phyloP scores from a whole-genome alignment of 30 jellyfish, hydroid and myxozoan species.

The Sanderia malayensis region DNA sequence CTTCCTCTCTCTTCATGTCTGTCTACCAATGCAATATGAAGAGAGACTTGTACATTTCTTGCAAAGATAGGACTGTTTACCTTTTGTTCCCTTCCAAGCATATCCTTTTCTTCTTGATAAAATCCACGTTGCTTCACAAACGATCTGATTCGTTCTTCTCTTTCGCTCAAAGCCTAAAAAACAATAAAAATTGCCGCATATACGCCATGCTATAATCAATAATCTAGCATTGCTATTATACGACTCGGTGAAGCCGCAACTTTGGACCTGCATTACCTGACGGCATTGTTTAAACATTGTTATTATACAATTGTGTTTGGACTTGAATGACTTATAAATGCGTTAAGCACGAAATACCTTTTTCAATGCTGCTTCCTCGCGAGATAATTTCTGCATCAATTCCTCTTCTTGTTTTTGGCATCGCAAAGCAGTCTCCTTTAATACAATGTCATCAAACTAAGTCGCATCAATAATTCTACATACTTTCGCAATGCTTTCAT shows the following conservation, averaged over 20 bases:
- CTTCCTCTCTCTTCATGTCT: neutral
- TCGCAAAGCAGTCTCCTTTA: constrained; percentile 63
- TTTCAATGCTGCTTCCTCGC: constrained; percentile 71
- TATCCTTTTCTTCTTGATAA: constrained; percentile 64
- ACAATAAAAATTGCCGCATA: too few relatives aligned
- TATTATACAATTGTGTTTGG: too few relatives aligned
- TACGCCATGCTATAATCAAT: too few relatives aligned
- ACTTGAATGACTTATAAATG: too few relatives aligned
- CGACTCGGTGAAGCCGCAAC: too few relatives aligned
- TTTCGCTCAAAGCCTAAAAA: constrained; percentile 63
- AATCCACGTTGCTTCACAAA: constrained; percentile 64
- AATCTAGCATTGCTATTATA: too few relatives aligned
- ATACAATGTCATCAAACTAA: too few relatives aligned
- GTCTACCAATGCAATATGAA: neutral
- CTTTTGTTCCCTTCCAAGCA: constrained; percentile 63
- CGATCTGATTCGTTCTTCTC: constrained; percentile 61
- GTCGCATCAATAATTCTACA: too few relatives aligned
- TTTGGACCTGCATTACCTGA: too few relatives aligned
- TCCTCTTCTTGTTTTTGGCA: constrained; percentile 61
- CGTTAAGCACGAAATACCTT: constrained; percentile 48
- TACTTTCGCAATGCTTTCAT: too few relatives aligned
- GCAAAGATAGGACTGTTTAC: constrained; percentile 2
- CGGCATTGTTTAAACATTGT: too few relatives aligned
- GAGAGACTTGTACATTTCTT: neutral
- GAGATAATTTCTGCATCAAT: constrained; percentile 38